phyloP scores from a whole-genome alignment of 2,113 vertebrate genomes.

The Tachuris rubrigastra region DNA sequence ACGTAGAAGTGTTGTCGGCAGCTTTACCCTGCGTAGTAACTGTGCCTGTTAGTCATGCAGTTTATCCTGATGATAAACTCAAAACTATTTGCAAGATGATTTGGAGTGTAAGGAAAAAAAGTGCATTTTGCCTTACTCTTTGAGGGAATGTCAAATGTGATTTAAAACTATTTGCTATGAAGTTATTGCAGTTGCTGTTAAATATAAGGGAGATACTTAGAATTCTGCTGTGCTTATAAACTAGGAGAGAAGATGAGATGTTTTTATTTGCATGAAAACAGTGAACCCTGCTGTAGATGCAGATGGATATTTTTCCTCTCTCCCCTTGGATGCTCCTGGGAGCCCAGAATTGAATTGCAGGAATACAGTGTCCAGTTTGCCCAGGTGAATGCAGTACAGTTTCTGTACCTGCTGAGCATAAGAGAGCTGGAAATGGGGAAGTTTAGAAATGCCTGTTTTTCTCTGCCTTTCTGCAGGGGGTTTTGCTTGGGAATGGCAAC shows the following conservation, averaged over 20 bases:
- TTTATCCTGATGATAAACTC: slow-evolving; percentile 30
- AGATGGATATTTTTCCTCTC: neutral
- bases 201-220: neutral
- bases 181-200: neutral
- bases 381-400: neutral
- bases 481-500: neutral
- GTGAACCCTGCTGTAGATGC: neutral
- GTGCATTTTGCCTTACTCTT: neutral
- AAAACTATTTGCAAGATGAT: slow-evolving; percentile 17
- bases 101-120: neutral
- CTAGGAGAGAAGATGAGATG: neutral
- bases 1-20: neutral
- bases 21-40: neutral
- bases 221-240: neutral
- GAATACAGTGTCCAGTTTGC: neutral
- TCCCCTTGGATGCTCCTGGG: neutral
- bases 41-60: neutral
- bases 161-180: neutral
- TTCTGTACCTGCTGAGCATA: neutral
- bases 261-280: neutral
- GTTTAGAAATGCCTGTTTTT: neutral
- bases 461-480: neutral
- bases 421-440: neutral
- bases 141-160: neutral
- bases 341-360: neutral